Evolutionary conservation across 1,140 invertebrate genomes (phyloP).

Genomic region (Drosophila arizonae): DNA sequence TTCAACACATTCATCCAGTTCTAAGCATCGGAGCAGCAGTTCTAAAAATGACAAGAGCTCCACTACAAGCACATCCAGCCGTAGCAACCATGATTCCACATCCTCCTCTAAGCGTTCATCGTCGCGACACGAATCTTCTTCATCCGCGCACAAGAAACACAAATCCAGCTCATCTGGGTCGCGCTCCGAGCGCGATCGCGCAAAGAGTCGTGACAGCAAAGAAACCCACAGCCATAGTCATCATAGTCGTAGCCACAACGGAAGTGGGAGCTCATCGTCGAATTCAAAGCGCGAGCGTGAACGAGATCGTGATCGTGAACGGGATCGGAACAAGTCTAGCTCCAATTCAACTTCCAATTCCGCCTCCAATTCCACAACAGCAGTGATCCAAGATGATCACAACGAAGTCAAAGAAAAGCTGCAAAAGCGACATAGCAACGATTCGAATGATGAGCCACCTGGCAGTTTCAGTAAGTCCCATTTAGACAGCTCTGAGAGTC

Average conservation of each 20-base stretch:
- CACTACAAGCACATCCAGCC: constrained; percentile 50
- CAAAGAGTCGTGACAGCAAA: constrained; percentile 27
- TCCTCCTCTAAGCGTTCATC: constrained; percentile 53
- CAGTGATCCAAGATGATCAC: constrained; percentile 60
- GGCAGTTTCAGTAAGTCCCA: constrained; percentile 13
- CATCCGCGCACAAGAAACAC: constrained; percentile 59
- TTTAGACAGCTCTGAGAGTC: constrained; percentile 4
- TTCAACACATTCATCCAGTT: constrained; percentile 64
- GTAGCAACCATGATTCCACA: constrained; percentile 53
- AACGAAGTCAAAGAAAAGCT: constrained; percentile 60
- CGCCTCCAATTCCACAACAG: constrained; percentile 24
- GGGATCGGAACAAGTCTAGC: constrained; percentile 56
- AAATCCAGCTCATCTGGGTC: constrained; percentile 67
- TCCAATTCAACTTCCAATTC: constrained; percentile 37
- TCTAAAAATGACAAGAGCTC: constrained; percentile 57
- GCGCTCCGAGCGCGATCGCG: constrained; percentile 47
- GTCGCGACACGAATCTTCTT: constrained; percentile 56
- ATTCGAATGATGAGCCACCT: constrained; percentile 75
- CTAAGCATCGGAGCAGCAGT: constrained; percentile 58
- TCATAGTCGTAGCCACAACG: constrained; percentile 52
- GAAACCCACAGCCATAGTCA: constrained; percentile 42
- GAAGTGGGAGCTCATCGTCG: constrained; percentile 51
- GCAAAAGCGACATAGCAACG: constrained; percentile 61
- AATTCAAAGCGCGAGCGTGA: constrained; percentile 41
- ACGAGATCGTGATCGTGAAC: constrained; percentile 41